phyloP scores from a whole-genome alignment of 2,113 vertebrate species.

The Hirundichthys speculiger region DNA sequence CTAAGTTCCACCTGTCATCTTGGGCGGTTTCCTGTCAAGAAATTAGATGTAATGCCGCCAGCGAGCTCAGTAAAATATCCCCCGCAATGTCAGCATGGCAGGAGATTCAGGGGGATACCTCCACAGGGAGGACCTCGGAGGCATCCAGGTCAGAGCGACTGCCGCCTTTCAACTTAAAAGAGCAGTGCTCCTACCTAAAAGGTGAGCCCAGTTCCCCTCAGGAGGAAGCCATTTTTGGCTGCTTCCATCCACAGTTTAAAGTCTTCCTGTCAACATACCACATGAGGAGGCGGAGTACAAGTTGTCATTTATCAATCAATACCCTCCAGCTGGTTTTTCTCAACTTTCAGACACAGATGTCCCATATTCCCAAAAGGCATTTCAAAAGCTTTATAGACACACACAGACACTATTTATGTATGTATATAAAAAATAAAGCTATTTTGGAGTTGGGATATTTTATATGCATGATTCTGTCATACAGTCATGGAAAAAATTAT shows the following conservation, averaged over 20 bases:
- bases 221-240: background rate
- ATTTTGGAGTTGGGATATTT: too few relatives aligned
- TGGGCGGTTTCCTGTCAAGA: background rate
- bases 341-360: too few relatives aligned
- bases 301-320: too few relatives aligned
- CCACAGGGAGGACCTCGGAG: background rate
- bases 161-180: conserved; percentile 22
- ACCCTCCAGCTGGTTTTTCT: too few relatives aligned
- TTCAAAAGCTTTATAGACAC: too few relatives aligned
- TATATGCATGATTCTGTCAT: too few relatives aligned
- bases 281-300: too few relatives aligned
- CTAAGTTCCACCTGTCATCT: conserved; percentile 3
- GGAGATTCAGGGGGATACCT: background rate
- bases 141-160: conserved; percentile 17
- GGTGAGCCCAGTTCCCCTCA: background rate
- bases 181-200: background rate
- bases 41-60: conserved; percentile 5
- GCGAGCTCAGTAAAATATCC: conserved; percentile 9
- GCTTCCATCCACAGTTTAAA: conserved; percentile 2
- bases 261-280: background rate
- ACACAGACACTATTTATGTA: too few relatives aligned
- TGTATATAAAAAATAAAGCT: too few relatives aligned
- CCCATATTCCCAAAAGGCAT: too few relatives aligned
- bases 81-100: background rate
- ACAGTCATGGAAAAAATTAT: too few relatives aligned